These are phyloP conservation scores for Riptortus pedestris DNA, from an alignment of 1,140 invertebrate genomes.

Conservation along the genomic window DNA sequence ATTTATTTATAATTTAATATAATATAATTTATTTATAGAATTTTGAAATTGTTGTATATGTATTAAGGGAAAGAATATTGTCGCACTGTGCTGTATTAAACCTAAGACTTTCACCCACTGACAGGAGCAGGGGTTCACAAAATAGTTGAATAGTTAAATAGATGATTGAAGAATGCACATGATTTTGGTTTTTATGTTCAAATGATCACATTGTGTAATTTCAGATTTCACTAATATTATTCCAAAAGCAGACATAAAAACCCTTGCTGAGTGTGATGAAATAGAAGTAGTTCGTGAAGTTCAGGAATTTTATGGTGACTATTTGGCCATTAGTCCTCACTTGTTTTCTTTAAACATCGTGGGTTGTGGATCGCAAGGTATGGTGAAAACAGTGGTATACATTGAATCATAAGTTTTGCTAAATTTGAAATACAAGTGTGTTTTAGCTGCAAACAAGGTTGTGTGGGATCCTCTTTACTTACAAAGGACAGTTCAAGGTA, in stretches of 20 bases:
- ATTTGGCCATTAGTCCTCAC: conserved; percentile 80
- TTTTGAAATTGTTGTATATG: too few relatives aligned
- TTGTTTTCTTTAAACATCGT: conserved; percentile 68
- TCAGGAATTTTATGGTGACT: conserved; percentile 91
- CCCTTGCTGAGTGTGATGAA: conserved; percentile 92
- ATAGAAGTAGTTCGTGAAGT: conserved; percentile 92
- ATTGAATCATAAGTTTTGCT: background rate
- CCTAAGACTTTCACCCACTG: too few relatives aligned
- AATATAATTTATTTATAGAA: too few relatives aligned
- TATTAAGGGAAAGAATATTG: too few relatives aligned
- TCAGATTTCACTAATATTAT: conserved; percentile 96
- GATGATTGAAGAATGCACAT: too few relatives aligned
- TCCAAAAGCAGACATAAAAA: conserved; percentile 91
- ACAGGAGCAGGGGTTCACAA: too few relatives aligned
- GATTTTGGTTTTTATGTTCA: too few relatives aligned
- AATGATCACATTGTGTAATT: too few relatives aligned
- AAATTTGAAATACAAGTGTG: background rate
- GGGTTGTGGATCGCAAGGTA: conserved; percentile 48
- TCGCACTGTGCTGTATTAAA: too few relatives aligned
- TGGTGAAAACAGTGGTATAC: background rate
- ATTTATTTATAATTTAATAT: too few relatives aligned
- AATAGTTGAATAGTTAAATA: too few relatives aligned
- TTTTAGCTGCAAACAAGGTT: background rate
- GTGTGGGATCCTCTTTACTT: conserved; percentile 62
- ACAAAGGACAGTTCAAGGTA: conserved; percentile 69